A percentile compares a stretch with the other conserved stretches of the same genome.
These are phyloP conservation scores for Melanotaenia nigrans DNA, from an alignment of 2,797 vertebrate genomes.

Conservation along the genomic window DNA sequence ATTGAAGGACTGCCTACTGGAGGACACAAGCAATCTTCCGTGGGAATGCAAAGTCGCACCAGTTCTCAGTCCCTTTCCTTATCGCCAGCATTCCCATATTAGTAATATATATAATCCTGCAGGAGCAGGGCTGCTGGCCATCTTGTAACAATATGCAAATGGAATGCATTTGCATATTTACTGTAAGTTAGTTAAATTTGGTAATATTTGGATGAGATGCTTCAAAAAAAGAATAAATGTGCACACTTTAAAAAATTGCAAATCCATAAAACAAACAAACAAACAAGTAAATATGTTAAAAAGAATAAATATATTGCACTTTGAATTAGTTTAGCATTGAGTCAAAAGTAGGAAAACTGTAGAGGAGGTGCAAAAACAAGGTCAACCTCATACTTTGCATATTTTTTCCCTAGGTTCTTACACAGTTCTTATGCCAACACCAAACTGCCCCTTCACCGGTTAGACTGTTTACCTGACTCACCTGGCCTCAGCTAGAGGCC, in stretches of 20 bases:
- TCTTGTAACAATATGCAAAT: slow-evolving; percentile 13
- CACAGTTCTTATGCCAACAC: slow-evolving; percentile 17
- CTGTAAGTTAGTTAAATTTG: neutral
- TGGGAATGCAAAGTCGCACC: slow-evolving; percentile 75
- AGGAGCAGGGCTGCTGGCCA: slow-evolving; percentile 2
- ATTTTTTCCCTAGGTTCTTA: slow-evolving; percentile 28
- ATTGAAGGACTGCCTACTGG: slow-evolving; percentile 62
- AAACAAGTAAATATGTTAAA: neutral
- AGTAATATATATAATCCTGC: slow-evolving; percentile 51
- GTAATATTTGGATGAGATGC: neutral
- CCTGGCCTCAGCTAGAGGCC: slow-evolving; percentile 20
- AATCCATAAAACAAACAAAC: neutral
- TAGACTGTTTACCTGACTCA: slow-evolving; percentile 31
- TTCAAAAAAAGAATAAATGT: neutral
- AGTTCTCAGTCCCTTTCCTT: slow-evolving; percentile 79
- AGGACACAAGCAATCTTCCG: slow-evolving; percentile 73
- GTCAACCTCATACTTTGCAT: slow-evolving; percentile 78
- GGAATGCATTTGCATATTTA: slow-evolving; percentile 8
- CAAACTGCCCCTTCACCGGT: slow-evolving; percentile 64
- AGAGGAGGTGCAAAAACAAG: neutral
- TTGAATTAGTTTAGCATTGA: neutral
- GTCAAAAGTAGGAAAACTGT: neutral
- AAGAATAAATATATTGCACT: neutral
- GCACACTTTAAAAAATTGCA: neutral
- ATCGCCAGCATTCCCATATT: slow-evolving; percentile 74